Conservation (phyloP, 2,797 vertebrate species). For the Peromyscus attwateri region DNA sequence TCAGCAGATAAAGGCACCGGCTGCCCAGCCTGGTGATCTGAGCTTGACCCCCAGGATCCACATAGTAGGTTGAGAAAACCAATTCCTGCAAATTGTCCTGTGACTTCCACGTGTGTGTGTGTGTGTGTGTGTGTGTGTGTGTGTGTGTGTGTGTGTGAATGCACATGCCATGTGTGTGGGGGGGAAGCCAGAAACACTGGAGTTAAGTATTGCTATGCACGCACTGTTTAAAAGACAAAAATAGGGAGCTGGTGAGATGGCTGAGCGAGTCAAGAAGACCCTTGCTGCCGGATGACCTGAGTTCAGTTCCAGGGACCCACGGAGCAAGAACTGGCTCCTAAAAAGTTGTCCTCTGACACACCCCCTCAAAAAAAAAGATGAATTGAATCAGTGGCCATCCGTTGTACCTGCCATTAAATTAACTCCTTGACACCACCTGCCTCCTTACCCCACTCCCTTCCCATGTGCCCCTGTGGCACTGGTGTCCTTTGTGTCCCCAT, state of each 20-base stretch:
- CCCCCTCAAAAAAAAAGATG: background rate
- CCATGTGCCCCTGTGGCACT: background rate
- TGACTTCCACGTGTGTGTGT: background rate
- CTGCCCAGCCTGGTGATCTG: background rate
- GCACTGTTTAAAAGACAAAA: constrained; percentile 35
- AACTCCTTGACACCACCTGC: background rate
- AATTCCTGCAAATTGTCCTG: background rate
- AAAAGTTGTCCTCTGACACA: background rate
- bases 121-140: background rate
- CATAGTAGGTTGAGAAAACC: background rate
- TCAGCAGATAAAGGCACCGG: background rate
- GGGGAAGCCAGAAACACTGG: background rate
- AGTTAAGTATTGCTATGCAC: too few species aligned
- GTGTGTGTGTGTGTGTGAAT: background rate
- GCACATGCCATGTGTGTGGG: too few species aligned
- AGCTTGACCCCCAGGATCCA: background rate
- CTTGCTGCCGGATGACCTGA: background rate
- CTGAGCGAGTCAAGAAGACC: background rate
- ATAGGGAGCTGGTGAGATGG: background rate
- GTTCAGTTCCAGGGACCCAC: background rate
- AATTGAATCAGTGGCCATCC: background rate
- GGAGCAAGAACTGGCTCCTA: background rate
- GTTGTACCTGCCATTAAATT: constrained; percentile 10
- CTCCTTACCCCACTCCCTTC: background rate
- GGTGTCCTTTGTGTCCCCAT: background rate